These are phyloP conservation scores for Eudemis profundana DNA, from an alignment of 2,888 invertebrate species.

Conservation along the genomic window DNA sequence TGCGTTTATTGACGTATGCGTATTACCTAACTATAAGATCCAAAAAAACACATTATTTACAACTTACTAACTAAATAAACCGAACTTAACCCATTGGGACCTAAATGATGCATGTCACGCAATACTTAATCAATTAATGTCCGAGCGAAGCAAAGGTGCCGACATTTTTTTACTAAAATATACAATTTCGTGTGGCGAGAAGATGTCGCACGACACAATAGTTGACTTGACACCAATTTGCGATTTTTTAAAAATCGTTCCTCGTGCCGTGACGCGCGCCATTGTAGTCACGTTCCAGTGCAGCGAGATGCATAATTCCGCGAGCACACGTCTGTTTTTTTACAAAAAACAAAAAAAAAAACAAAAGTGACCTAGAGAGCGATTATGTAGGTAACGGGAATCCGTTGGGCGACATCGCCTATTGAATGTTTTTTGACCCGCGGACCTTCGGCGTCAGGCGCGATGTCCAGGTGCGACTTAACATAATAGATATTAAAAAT, in stretches of 20 bases:
- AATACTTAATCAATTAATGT: slow-evolving; percentile 14
- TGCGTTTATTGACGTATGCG: too few species aligned
- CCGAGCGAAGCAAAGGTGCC: slow-evolving; percentile 8
- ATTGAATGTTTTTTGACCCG: slow-evolving; percentile 77
- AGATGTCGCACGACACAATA: slow-evolving; percentile 66
- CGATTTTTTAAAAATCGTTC: slow-evolving; percentile 69
- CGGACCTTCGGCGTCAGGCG: slow-evolving; percentile 72
- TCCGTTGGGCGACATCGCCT: slow-evolving; percentile 72
- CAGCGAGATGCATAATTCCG: slow-evolving; percentile 83
- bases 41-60: too few species aligned
- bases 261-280: slow-evolving; percentile 61
- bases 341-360: slow-evolving; percentile 57
- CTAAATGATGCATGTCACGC: not conserved
- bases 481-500: slow-evolving; percentile 67
- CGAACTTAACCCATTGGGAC: too few species aligned
- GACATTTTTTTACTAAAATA: slow-evolving; percentile 21
- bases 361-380: slow-evolving; percentile 79
- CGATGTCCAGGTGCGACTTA: slow-evolving; percentile 76
- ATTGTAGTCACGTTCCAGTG: too few species aligned
- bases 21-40: too few species aligned
- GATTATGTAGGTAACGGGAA: slow-evolving; percentile 75
- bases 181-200: slow-evolving; percentile 57
- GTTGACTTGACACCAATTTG: slow-evolving; percentile 71
- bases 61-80: too few species aligned
- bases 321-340: slow-evolving; percentile 81